These are phyloP conservation scores for Austrolebias charrua DNA, from an alignment of 2,797 vertebrate genomes.

Conservation along the genomic window DNA sequence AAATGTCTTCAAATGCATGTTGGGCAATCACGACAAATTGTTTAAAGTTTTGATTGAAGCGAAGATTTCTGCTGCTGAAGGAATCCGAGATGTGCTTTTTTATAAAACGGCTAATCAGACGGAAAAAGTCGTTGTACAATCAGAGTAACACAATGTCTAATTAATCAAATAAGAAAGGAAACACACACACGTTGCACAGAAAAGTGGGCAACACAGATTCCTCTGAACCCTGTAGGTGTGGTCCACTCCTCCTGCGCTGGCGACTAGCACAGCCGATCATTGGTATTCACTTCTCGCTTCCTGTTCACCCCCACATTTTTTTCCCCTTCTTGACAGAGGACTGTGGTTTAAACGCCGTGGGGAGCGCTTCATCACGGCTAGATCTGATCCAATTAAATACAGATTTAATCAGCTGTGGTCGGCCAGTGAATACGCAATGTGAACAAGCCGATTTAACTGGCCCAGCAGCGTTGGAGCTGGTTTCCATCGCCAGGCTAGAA, in stretches of 20 bases:
- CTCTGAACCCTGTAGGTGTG: conserved; percentile 67
- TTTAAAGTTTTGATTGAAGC: conserved; percentile 57
- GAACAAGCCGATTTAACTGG: conserved; percentile 53
- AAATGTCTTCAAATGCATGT: conserved; percentile 42
- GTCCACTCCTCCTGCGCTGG: conserved; percentile 64
- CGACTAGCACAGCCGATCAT: conserved; percentile 75
- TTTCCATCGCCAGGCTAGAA: conserved; percentile 35
- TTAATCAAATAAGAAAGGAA: conserved; percentile 50
- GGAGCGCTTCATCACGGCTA: conserved; percentile 79
- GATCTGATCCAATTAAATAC: conserved; percentile 85
- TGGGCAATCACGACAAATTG: conserved; percentile 51
- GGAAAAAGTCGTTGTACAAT: conserved; percentile 24
- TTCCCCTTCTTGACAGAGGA: conserved; percentile 75
- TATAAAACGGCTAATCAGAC: conserved; percentile 59
- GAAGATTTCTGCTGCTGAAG: conserved; percentile 28
- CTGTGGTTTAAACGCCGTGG: conserved; percentile 77
- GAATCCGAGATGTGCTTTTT: conserved; percentile 39
- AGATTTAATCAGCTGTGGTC: conserved; percentile 81
- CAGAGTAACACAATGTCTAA: conserved; percentile 41
- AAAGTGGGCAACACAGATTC: conserved; percentile 51
- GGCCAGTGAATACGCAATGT: conserved; percentile 71
- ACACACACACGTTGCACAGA: conserved; percentile 13
- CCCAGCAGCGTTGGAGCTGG: conserved; percentile 25
- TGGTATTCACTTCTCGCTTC: conserved; percentile 78
- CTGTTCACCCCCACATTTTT: conserved; percentile 74